A percentile compares a stretch with the other conserved stretches of the same genome.
phyloP scores from a whole-genome alignment of 2,888 invertebrate genomes.

The Melipona bicolor region DNA sequence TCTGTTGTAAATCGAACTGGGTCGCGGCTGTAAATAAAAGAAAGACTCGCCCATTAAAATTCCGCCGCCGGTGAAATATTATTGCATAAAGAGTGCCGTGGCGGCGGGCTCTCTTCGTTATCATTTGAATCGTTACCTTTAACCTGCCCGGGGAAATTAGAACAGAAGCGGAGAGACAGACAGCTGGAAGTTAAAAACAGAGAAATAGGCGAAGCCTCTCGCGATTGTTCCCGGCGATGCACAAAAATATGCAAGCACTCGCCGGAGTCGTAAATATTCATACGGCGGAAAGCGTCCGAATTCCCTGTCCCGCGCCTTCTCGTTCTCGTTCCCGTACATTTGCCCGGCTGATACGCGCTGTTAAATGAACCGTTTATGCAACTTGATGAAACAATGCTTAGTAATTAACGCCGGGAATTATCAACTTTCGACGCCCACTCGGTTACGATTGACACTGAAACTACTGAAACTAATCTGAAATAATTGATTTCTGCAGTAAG shows the following conservation, averaged over 20 bases:
- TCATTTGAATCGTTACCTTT: conserved; percentile 48
- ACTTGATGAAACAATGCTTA: background rate
- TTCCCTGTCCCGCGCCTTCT: background rate
- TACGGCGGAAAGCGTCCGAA: conserved; percentile 1
- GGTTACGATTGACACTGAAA: background rate
- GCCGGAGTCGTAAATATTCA: conserved; percentile 22
- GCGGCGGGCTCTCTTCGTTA: conserved; percentile 24
- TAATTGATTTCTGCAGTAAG: too few species aligned
- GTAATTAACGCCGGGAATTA: background rate
- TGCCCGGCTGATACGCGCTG: background rate
- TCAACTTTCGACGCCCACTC: background rate
- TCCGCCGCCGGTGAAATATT: conserved; percentile 29
- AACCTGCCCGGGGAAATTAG: conserved; percentile 22
- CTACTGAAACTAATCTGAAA: background rate
- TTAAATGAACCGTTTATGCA: too few species aligned
- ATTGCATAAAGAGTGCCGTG: conserved; percentile 17
- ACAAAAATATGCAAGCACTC: background rate
- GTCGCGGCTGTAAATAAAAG: conserved; percentile 44
- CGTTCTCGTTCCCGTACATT: background rate
- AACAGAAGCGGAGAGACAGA: conserved; percentile 14
- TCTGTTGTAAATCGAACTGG: conserved; percentile 46
- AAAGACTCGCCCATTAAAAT: conserved; percentile 41
- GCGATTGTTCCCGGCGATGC: background rate
- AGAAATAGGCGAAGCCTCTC: background rate
- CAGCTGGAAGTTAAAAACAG: background rate